Base-by-base conservation (phyloP, 2,113 vertebrate genomes). In the Callionymus lyra region DNA sequence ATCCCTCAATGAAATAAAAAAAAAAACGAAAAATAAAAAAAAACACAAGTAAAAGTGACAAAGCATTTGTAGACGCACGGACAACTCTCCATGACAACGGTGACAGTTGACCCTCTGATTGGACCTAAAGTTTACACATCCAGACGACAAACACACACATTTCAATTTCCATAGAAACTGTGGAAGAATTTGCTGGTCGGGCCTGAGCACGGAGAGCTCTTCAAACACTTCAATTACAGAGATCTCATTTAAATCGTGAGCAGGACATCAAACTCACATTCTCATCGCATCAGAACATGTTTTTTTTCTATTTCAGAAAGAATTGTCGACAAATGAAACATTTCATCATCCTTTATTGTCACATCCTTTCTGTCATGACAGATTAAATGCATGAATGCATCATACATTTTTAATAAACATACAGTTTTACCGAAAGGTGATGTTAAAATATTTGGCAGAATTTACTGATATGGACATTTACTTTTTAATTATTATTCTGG, bases 111-210 rank as follows among this genome's bases (percentile, higher is more conserved):
- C 21, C 21, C 43, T 35, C 44, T 19, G 16, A 19, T 34, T 35
- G 31, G 34, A 45, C 34, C 34, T n/a, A 35, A 14, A 19, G 33
- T 45, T 45, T 45, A 45, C 44, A 34, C 44, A 45, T 45, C 44
- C 44, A 34, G 18, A 45, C 15, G 18, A 17, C 31, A 45, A 34
- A 45, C 33, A 34, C 42, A n/a, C 42, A 32, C 33, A 44, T 33
- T 31, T 42, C 18, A 34, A 17, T 45, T 45, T 13, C 44, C 44
- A 45, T 45, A 2, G 44, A 35, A 33, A 45, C 33, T 10, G 12
- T 15, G 4, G 11, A 45, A 33, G 44, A 45, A 45, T 45, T 32
- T 45, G 9, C 33, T 10, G n/a, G n/a, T n/a, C n/a, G n/a, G n/a
- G n/a, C n/a, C n/a, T n/a, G 12, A 16, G 13, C 15, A 9, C 5